phyloP scores from a whole-genome alignment of 2,888 invertebrate species.

The Nephrotoma flavescens region DNA sequence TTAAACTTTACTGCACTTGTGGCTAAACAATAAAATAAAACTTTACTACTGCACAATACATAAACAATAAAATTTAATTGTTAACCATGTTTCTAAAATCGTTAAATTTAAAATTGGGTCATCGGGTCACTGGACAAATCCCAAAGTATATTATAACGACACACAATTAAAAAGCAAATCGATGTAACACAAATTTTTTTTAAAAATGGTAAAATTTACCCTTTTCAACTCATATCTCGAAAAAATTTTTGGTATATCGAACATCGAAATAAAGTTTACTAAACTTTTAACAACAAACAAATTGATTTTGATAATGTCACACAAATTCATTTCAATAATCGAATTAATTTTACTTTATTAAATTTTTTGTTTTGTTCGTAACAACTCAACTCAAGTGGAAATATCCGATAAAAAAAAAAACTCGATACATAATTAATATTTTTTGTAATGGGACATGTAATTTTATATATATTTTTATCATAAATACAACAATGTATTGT shows the following conservation, averaged over 20 bases:
- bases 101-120: background rate
- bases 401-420: background rate
- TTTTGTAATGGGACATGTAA: background rate
- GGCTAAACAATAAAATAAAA: too few relatives aligned
- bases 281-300: background rate
- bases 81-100: too few relatives aligned
- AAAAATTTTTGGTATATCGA: background rate
- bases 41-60: too few relatives aligned
- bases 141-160: background rate
- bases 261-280: background rate
- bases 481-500: conserved; percentile 7
- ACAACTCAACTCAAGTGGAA: background rate
- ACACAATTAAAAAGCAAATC: background rate
- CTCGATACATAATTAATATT: background rate
- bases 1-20: too few relatives aligned
- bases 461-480: background rate
- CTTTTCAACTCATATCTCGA: background rate
- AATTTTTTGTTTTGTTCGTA: background rate
- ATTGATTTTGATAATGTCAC: background rate
- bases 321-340: background rate
- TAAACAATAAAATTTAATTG: too few relatives aligned
- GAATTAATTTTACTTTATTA: background rate
- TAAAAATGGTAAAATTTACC: background rate
- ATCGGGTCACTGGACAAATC: background rate
- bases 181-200: background rate